Evolutionary conservation across 2,888 invertebrate genomes (phyloP).

Genomic region (Erynnis tages): DNA sequence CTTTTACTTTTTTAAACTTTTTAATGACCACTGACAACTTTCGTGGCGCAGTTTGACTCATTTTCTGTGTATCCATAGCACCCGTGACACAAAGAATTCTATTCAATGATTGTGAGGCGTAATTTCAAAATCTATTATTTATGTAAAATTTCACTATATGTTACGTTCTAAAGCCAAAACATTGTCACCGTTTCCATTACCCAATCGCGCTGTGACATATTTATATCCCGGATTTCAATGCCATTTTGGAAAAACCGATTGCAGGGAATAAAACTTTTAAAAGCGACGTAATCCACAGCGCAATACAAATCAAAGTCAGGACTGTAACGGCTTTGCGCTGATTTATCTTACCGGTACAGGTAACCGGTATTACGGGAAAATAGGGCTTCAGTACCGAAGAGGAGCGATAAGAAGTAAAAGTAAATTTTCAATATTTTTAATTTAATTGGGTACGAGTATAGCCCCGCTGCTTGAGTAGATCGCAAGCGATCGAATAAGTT

Average conservation of each 20-base stretch:
- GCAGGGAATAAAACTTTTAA: constrained; percentile 25
- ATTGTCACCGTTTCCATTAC: not conserved
- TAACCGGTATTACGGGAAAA: constrained; percentile 11
- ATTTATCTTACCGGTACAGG: constrained; percentile 28
- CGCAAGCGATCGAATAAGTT: no score
- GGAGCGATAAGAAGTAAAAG: not conserved
- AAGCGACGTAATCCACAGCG: constrained; percentile 20
- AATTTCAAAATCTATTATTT: no score
- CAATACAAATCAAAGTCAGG: constrained; percentile 35
- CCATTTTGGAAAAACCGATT: constrained; percentile 25
- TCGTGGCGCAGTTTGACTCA: no score
- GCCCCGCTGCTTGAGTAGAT: no score
- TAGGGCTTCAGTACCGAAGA: not conserved
- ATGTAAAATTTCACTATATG: not conserved
- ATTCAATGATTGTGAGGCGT: no score
- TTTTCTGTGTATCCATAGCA: no score
- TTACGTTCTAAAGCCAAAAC: not conserved
- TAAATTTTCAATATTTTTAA: no score
- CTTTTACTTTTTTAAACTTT: no score
- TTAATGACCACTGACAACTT: no score
- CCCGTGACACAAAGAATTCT: no score
- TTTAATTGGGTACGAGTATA: no score
- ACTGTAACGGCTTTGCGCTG: constrained; percentile 32
- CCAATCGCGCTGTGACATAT: constrained; percentile 17
- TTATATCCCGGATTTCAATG: constrained; percentile 20